phyloP scores from a whole-genome alignment of 2,797 vertebrate species.

The Apogon talboti region DNA sequence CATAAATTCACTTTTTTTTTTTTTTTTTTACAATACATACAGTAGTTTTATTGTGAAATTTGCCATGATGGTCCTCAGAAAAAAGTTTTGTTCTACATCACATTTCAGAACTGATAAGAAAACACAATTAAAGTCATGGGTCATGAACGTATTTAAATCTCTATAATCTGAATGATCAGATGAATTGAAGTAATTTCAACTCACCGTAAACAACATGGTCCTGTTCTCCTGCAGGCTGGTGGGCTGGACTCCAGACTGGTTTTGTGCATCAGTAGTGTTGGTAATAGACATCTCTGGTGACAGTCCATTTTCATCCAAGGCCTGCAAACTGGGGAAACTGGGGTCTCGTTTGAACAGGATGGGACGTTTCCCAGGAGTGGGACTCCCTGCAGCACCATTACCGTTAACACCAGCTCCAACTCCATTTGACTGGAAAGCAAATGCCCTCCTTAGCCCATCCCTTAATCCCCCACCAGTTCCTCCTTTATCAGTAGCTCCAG shows the following conservation, averaged over 20 bases:
- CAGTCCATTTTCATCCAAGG: constrained; percentile 90
- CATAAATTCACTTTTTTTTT: too few species aligned
- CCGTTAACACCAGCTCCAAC: constrained; percentile 20
- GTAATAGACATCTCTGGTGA: constrained; percentile 87
- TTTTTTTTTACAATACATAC: too few species aligned
- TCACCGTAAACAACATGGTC: constrained; percentile 97
- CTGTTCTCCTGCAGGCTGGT: constrained; percentile 95
- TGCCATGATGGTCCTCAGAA: too few species aligned
- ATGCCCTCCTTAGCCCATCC: constrained; percentile 76
- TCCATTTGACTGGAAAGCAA: constrained; percentile 83
- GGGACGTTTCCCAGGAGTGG: constrained; percentile 67
- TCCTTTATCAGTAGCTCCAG: constrained; percentile 38
- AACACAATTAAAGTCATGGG: too few species aligned
- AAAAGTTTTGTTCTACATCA: too few species aligned
- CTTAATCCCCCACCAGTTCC: constrained; percentile 53
- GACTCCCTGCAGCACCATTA: constrained; percentile 61
- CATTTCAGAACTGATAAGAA: too few species aligned
- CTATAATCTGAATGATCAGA: too few species aligned
- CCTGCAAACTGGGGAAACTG: constrained; percentile 84
- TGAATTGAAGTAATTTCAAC: too few species aligned
- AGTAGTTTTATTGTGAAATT: too few species aligned
- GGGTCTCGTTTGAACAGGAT: constrained; percentile 87
- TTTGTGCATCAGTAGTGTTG: constrained; percentile 72
- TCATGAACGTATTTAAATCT: too few species aligned
- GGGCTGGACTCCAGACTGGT: constrained; percentile 87